Base-by-base conservation (phyloP, 64 coral and sea anemone species). In the Orbicella faveolata region DNA sequence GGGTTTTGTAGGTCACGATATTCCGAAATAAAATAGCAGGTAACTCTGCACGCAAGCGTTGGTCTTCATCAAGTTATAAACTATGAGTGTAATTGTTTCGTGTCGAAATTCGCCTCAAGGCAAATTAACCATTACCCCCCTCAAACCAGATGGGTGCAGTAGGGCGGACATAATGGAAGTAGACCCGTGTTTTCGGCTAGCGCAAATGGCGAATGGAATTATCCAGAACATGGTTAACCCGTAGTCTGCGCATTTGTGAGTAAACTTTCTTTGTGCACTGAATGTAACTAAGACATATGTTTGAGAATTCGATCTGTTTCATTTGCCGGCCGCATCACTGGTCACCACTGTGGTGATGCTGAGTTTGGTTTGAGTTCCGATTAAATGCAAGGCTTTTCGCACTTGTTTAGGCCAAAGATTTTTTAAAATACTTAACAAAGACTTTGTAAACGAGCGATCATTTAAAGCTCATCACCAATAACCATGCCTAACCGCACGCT, bases 381-480 rank as follows among this genome's bases (percentile, higher is more conserved):
- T 30, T 55, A 10, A 23, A 59, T 26, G 33, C 5, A 14, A 62
- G 33, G 25, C 67, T 26, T 53, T 85, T 67, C 63, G 12, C 21
- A 19, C 23, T 17, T 14, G 30, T 37, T 64, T 26, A 14, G n/a
- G n/a, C 2, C 63, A 85, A 84, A 51, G 63, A 48, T 69, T 53
- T 52, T 77, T 85, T 73, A 72, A 72, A 84, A 63, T 63, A 68
- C 61, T 84, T 84, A 68, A 44, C 81, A 84, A 85, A 85, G 63
- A 52, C 33, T 73, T 54, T 68, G 65, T 23, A 85, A 85, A 85
- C 82, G 82, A 85, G 63, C 64, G 64, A 73, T 72, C 64, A 85
- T 85, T 85, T 85, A 85, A 85, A 85, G 21, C 82, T 85, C 82
- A 85, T 85, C 82, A 85, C 18, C 17, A 21, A 41, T 66, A 72